Base-by-base conservation (phyloP, 2,797 vertebrate species). In the Cebuella pygmaea region DNA sequence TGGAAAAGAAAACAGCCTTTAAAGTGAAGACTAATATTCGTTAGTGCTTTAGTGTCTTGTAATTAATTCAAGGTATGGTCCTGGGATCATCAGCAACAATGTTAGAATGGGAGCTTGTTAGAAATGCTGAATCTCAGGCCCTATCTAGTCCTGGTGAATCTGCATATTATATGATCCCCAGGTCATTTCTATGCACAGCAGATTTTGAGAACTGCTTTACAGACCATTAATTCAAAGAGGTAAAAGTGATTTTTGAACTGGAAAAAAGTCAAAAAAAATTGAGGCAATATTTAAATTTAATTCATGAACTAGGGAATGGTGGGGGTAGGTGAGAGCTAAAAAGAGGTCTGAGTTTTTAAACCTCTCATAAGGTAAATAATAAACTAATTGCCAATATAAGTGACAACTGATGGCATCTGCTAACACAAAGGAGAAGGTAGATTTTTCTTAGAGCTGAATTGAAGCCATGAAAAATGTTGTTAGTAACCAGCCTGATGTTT, bases 401-500 rank as follows among this genome's bases (percentile, higher is more conserved):
- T 98, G 85, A 97, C 55, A 94, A 95, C 97, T 96, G 36, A 94
- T 94, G 95, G 85, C 79, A 88, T 97, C 97, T 97, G 84, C 95
- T 94, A 89, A 97, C 96, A 98, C 97, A 96, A 88, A 96, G 67
- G 95, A 91, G 81, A 96, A 50, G 70, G 93, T 97, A 96, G 94
- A 94, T 96, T 93, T 98, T 98, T 91, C 30, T 97, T 96, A 95
- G 64, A 95, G 75, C 95, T 97, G 94, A 97, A 96, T 22, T 96
- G 97, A 98, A 98, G 96, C 93, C 95, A 97, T 97, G 97, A 97
- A 98, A 98, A 98, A 98, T 97, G 88, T 98, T 98, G 98, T 98
- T 98, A 98, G 94, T 80, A 98, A 98, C 98, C 98, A 98, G 95
- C 87, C 94, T 96, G 80, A 76, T 48, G 90, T 94, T 98, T 97